phyloP scores from a whole-genome alignment of 1,140 invertebrate genomes.

The Drosophila malerkotliana region DNA sequence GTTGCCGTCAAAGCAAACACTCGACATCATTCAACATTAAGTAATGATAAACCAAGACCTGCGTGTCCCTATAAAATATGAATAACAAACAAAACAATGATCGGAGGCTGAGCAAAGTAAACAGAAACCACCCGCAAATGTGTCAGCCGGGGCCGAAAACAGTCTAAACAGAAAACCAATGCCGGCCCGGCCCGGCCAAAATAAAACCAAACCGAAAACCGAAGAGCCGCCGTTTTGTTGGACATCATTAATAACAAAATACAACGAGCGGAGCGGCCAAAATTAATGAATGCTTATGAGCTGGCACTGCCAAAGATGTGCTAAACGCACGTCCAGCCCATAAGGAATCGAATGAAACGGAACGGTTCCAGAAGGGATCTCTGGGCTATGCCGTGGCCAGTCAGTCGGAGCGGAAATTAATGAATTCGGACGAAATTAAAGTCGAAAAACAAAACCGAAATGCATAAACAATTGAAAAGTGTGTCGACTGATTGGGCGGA shows the following conservation, averaged over 20 bases:
- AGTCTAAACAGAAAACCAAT: slow-evolving; percentile 26
- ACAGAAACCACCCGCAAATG: slow-evolving; percentile 71
- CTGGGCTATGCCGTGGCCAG: slow-evolving; percentile 8
- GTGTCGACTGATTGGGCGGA: slow-evolving; percentile 56
- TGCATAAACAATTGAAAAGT: slow-evolving; percentile 77
- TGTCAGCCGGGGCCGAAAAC: slow-evolving; percentile 48
- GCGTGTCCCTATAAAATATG: slow-evolving; percentile 43
- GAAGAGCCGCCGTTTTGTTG: slow-evolving; percentile 74
- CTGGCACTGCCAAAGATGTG: slow-evolving; percentile 57
- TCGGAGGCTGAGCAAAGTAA: slow-evolving; percentile 47
- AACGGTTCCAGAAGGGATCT: slow-evolving; percentile 5
- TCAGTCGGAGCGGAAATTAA: slow-evolving; percentile 59
- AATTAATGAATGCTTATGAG: slow-evolving; percentile 77
- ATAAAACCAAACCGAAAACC: slow-evolving; percentile 36
- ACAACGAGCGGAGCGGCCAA: slow-evolving; percentile 63
- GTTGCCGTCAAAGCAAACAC: slow-evolving; percentile 78
- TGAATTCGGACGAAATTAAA: slow-evolving; percentile 61
- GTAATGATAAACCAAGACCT: slow-evolving; percentile 67
- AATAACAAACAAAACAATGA: slow-evolving; percentile 36
- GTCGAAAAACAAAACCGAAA: slow-evolving; percentile 51
- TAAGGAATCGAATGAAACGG: slow-evolving; percentile 3
- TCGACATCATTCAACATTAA: slow-evolving; percentile 80
- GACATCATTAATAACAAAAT: slow-evolving; percentile 84
- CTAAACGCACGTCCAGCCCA: slow-evolving; percentile 77
- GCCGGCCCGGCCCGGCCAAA: slow-evolving; percentile 29